Evolutionary conservation across 1,140 invertebrate genomes (phyloP).

Genomic region (Chlorops oryzae): DNA sequence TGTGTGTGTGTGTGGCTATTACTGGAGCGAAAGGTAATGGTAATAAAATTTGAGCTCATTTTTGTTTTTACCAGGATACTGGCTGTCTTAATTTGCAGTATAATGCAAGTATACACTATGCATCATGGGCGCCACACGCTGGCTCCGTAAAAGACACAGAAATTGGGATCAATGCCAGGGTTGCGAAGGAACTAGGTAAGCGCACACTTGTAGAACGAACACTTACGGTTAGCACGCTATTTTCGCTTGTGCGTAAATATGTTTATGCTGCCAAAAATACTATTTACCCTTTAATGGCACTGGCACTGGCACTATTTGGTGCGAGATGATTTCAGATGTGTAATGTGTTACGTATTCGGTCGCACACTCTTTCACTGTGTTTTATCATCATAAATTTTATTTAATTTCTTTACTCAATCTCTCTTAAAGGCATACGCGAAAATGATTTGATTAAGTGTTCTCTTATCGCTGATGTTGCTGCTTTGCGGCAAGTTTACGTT

Average conservation of each 20-base stretch:
- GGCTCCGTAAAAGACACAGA: constrained; percentile 44
- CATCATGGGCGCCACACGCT: constrained; percentile 37
- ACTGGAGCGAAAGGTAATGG: constrained; percentile 13
- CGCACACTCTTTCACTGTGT: too few relatives aligned
- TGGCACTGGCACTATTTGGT: too few relatives aligned
- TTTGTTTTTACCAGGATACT: constrained; percentile 32
- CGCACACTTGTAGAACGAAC: background rate
- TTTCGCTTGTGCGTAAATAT: background rate
- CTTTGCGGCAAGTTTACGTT: constrained; percentile 38
- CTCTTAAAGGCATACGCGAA: constrained; percentile 38
- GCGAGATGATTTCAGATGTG: too few relatives aligned
- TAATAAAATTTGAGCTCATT: constrained; percentile 13
- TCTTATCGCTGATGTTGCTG: constrained; percentile 40
- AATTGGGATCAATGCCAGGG: constrained; percentile 48
- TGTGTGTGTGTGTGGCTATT: too few relatives aligned
- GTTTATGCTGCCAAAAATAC: constrained; percentile 30
- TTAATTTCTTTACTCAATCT: constrained; percentile 10
- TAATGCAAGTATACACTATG: constrained; percentile 34
- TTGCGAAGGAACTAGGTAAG: constrained; percentile 46
- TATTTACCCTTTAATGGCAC: constrained; percentile 9
- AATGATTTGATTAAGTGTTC: constrained; percentile 44
- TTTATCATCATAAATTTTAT: background rate
- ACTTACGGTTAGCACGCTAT: background rate
- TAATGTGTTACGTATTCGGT: too few relatives aligned
- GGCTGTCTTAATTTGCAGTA: constrained; percentile 42